Base-by-base conservation (phyloP, 2,888 invertebrate genomes). In the Campoplex nolae region DNA sequence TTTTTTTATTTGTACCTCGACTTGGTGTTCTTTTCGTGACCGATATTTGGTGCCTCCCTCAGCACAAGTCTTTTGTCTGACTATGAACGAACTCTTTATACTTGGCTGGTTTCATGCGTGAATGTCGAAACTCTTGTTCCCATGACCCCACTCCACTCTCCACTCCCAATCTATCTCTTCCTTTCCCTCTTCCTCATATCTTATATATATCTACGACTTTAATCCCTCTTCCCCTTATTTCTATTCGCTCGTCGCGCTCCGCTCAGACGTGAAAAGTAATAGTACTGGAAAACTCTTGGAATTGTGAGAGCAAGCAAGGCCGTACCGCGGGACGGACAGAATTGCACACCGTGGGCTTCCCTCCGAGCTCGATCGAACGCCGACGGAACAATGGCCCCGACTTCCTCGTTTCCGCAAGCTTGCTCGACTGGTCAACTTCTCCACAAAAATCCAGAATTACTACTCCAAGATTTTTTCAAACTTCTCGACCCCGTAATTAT, bases 291-390 rank as follows among this genome's bases (percentile, higher is more conserved):
- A 84, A 76, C 84, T 87, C 75, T 54, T 56, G 75, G 56, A 82
- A 71, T 82, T 45, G 73, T 65, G 75, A 70, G 70, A 84, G 82
- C 80, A 90, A 89, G 88, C 88, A 85, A 88, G 89, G 86, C 86
- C 85, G 80, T 45, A 77, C 23, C 18, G 13, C 32, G 54, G 8
- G 28, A 18, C 54, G 42, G 16, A 51, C 18, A 45, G 42, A 74
- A 67, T 68, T 81, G 88, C 89, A 89, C 76, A 56, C 71, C 56
- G 62, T 71, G 81, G 90, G 90, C 84, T 91, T 90, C 91, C 75
- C 86, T 89, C 62, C 87, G 83, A 89, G 89, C 87, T 86, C 88
- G 88, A 89, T 90, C 89, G 86, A 89, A 89, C 88, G 79, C 76
- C 82, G 86, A 86, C 84, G 81, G 78, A 82, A 87, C 74, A 78